Evolutionary conservation across 2,888 invertebrate genomes (phyloP), one percentile per base, ranked within the genome.

Genomic region (Petrolisthes cinctipes): DNA sequence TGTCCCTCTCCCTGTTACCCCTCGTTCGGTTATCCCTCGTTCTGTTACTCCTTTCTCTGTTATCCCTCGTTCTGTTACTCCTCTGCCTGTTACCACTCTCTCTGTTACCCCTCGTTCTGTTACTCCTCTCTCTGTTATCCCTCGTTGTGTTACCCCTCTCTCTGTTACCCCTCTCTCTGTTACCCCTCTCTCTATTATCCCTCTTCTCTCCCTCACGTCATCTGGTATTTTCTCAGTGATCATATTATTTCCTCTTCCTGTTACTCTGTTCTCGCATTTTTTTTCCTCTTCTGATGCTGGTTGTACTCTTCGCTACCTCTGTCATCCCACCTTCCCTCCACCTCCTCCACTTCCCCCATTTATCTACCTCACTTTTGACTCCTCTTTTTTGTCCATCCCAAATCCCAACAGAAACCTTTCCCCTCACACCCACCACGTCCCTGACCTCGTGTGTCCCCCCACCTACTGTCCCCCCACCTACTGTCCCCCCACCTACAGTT

Each of bases 131-230:
- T 56, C 56, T n/a, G 5, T 20, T 14, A 54, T 54, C 3, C 54
- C 56, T 54, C 54, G 7, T 57, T 80, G 20, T n/a, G 20, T 1
- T 56, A 0, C 61, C n/a, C 9, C n/a, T 56, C 57, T 56, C 56
- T 81, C 81, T 56, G 56, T 81, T 54, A 20, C 81, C 23, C 57
- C 23, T n/a, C 23, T 61, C 61, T 14, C 14, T 6, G 7, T 14
- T 61, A 14, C 61, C 61, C 61, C 14, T 14, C 14, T 14, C 14
- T 14, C 61, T 9, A 61, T 61, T 61, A 9, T 61, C 61, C 14
- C 61, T 61, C 61, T 61, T 14, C 57, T 81, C 56, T 81, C 81
- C 23, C 81, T 81, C 80, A 56, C 81, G 9, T 57, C 1, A 6
- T 57, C 56, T 57, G 4, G 0, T 3, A 0, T n/a, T n/a, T 0